These are phyloP conservation scores for Carcinoscorpius rotundicauda DNA, from an alignment of 1,140 invertebrate species.

Conservation along the genomic window DNA sequence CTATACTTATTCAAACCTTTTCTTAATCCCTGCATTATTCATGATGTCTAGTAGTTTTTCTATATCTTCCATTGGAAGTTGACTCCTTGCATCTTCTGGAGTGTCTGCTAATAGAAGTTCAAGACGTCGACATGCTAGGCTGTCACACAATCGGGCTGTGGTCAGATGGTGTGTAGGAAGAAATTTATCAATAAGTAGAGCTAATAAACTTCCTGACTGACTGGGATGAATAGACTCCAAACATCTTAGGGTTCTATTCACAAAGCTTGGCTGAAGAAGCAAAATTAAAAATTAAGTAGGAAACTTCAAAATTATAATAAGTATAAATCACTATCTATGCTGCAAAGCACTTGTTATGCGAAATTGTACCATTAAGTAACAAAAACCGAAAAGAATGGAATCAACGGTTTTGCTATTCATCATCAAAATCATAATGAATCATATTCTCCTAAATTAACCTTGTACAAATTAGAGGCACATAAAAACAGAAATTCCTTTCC, in stretches of 20 bases:
- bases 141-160: slow-evolving; percentile 44
- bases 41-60: slow-evolving; percentile 42
- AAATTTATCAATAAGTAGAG: slow-evolving; percentile 45
- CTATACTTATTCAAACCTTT: slow-evolving; percentile 33
- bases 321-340: no score
- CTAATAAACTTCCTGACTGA: slow-evolving; percentile 49
- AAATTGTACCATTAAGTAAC: no score
- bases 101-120: slow-evolving; percentile 44
- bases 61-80: slow-evolving; percentile 46
- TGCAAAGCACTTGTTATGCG: no score
- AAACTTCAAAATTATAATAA: neutral
- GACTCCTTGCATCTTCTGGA: slow-evolving; percentile 37
- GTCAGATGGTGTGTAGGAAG: slow-evolving; percentile 45
- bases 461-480: no score
- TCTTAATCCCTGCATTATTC: slow-evolving; percentile 37
- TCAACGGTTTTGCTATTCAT: no score
- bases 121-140: slow-evolving; percentile 46
- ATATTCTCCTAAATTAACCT: no score
- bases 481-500: no score
- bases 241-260: slow-evolving; percentile 44
- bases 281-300: neutral
- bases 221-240: slow-evolving; percentile 51
- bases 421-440: no score
- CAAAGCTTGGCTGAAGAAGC: slow-evolving; percentile 36
- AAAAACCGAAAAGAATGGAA: no score